Conservation (phyloP, 1,140 invertebrate genomes). For the Tetramorium parvispinum region DNA sequence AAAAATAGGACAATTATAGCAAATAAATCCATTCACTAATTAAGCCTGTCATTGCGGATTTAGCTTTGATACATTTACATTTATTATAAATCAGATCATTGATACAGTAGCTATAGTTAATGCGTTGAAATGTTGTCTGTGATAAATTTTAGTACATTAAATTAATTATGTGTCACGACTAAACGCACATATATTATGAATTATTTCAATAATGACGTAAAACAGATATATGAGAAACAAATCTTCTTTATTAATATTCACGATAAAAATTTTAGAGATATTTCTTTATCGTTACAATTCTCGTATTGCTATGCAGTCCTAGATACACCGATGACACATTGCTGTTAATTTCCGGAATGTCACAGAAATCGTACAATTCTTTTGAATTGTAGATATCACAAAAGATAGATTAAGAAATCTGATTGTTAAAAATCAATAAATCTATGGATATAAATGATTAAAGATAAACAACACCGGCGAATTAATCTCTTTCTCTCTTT, state of each 20-base stretch:
- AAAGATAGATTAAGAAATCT: background rate
- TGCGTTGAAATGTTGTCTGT: background rate
- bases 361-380: background rate
- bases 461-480: background rate
- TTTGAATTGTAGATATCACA: background rate
- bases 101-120: background rate
- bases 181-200: background rate
- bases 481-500: background rate
- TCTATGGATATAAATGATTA: conserved; percentile 6
- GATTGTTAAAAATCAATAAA: conserved; percentile 1
- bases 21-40: conserved; percentile 29
- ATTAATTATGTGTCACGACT: conserved; percentile 19
- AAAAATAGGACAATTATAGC: background rate
- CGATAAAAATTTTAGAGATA: background rate
- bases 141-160: background rate
- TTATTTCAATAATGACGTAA: conserved; percentile 7
- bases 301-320: background rate
- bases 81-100: conserved; percentile 26
- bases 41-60: conserved; percentile 19
- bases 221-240: background rate
- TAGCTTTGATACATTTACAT: conserved; percentile 8
- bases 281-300: background rate
- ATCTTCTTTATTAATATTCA: background rate
- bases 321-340: conserved; percentile 10
- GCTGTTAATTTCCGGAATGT: background rate